Evolutionary conservation across 1,140 invertebrate species (phyloP).

Genomic region (Ctenoplectra terminalis): DNA sequence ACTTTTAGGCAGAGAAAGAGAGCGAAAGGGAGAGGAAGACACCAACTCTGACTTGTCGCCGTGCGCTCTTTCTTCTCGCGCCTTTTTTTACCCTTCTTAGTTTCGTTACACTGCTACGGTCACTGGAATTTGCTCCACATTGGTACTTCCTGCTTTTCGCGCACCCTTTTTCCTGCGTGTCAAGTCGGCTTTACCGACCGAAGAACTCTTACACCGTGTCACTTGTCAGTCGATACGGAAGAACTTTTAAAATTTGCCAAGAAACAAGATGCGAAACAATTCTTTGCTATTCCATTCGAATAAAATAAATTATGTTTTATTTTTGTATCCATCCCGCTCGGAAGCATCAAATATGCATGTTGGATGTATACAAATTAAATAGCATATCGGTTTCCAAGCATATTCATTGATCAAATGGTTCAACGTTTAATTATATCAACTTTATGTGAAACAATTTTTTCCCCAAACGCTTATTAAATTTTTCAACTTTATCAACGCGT

Average conservation of each 20-base stretch:
- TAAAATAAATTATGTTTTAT: background rate
- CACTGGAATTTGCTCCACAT: slow-evolving; percentile 72
- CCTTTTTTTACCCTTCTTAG: slow-evolving; percentile 64
- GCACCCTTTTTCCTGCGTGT: slow-evolving; percentile 61
- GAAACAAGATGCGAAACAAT: background rate
- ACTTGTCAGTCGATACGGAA: slow-evolving; percentile 62
- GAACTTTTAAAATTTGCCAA: slow-evolving; percentile 36
- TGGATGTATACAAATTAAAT: background rate
- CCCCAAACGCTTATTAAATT: background rate
- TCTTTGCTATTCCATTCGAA: background rate
- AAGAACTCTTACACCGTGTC: slow-evolving; percentile 32
- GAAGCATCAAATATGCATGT: background rate
- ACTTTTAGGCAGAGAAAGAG: slow-evolving; percentile 80
- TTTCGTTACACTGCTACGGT: slow-evolving; percentile 63
- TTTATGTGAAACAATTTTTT: too few relatives aligned
- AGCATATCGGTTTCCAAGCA: background rate
- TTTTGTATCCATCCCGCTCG: background rate
- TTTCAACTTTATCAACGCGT: background rate
- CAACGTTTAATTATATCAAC: background rate
- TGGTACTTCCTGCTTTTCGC: slow-evolving; percentile 72
- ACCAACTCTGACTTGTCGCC: slow-evolving; percentile 62
- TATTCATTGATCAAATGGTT: background rate
- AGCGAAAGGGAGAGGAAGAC: slow-evolving; percentile 56
- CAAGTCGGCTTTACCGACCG: slow-evolving; percentile 64
- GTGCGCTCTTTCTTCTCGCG: slow-evolving; percentile 56